Conservation (phyloP, 1,140 invertebrate genomes). For the Homalodisca vitripennis region DNA sequence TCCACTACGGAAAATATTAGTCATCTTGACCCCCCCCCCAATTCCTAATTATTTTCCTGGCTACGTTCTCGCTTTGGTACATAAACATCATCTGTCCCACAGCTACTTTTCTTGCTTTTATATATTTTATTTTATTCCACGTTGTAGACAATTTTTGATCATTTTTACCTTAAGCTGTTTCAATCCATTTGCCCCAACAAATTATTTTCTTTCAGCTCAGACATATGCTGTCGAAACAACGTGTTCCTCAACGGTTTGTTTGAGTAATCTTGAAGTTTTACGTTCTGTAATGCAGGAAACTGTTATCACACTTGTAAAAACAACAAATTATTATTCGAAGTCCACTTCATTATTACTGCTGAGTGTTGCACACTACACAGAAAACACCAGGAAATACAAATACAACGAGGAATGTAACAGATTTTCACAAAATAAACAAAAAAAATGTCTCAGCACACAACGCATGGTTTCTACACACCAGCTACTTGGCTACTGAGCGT, state of each 20-base stretch:
- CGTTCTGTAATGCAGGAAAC: not conserved
- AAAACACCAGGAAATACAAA: not conserved
- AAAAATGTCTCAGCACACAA: no score
- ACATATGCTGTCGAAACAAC: not conserved
- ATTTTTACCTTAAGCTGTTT: not conserved
- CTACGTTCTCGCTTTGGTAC: no score
- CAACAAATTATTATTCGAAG: not conserved
- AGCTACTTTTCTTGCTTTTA: not conserved
- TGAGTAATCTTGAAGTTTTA: not conserved
- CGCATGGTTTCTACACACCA: conserved; percentile 6
- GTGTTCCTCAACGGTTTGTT: not conserved
- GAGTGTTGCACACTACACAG: not conserved
- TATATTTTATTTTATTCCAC: not conserved
- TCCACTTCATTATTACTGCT: not conserved
- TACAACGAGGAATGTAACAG: no score
- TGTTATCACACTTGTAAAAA: not conserved
- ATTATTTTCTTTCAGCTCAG: not conserved
- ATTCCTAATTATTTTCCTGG: no score
- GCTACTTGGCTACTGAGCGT: conserved; percentile 22
- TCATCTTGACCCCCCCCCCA: no score
- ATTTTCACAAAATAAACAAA: no score
- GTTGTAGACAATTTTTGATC: not conserved
- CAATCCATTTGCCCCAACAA: not conserved
- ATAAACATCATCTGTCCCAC: not conserved
- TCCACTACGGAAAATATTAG: no score